Base-by-base conservation (phyloP, 2,113 vertebrate genomes). In the Vanacampus margaritifer region DNA sequence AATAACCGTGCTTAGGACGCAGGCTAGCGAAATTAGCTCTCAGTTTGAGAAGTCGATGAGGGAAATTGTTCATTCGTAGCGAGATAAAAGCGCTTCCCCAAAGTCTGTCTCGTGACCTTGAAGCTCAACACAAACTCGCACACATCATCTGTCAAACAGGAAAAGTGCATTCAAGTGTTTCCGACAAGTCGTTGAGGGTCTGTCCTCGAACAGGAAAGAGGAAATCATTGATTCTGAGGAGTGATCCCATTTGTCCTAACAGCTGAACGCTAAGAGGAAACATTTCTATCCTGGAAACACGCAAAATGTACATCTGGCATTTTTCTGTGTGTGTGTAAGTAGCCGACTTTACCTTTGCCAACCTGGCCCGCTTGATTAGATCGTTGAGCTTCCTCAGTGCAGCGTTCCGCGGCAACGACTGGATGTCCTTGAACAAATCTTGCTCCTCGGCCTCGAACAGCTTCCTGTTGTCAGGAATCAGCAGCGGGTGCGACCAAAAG, bases 381-480 rank as follows among this genome's bases (percentile, higher is more conserved):
- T 99, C 97, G 0, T 99, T 99, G 64, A 99, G 94, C 75, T 99
- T 99, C 67, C 97, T 90, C 2, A 99, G 93, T 2, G 97, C 97
- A 0, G 97, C 95, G 0, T 99, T 98, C 48, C 96, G 93, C 2
- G 97, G 97, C 11, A 99, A 88, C 48, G 95, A 97, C 84, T 98
- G 97, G 70, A 99, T 99, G 67, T 99, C 97, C 74, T 94, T 93
- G 72, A 99, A 99, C 26, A 99, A 88, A 71, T 99, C 97, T 84
- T 98, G 95, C 69, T 98, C 97, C 84, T 99, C 97, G 0, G 95
- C 96, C 81, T 99, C 97, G 13, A 99, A 99, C 79, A 99, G 87
- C 77, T 98, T 98, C 78, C 96, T 94, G 84, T 98, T 99, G 88
- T 99, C 95, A 0, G 96, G 94, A 75, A 98, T 98, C 81, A 98